Base-by-base conservation (phyloP, 1,140 invertebrate species). In the Pristionchus pacificus region DNA sequence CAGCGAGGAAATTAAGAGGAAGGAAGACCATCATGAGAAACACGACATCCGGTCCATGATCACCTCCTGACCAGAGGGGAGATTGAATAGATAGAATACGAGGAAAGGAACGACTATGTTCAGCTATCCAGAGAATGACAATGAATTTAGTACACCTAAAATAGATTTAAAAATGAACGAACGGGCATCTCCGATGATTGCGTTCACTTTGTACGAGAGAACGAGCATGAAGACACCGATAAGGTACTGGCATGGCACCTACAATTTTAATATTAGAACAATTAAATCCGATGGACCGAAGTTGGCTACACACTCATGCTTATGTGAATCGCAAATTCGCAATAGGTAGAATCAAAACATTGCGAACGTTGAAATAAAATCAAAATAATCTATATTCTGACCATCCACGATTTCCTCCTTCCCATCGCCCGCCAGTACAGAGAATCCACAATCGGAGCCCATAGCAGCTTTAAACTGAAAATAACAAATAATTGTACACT, bases 371-470 rank as follows among this genome's bases (percentile, higher is more conserved):
- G n/a, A n/a, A n/a, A n/a, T n/a, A n/a, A n/a, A n/a, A n/a, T n/a
- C n/a, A n/a, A n/a, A n/a, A n/a, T n/a, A n/a, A n/a, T n/a, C n/a
- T n/a, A n/a, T n/a, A n/a, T n/a, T n/a, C n/a, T n/a, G n/a, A n/a
- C 38, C 38, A 49, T 49, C 38, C 38, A 49, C 19, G 38, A 49
- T 19, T 49, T 49, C 38, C 38, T 86, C 49, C 95, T 86, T 1
- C 96, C 96, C 85, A 98, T 91, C 74, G 87, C 86, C 27, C 87
- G 84, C 55, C 89, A 89, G 84, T 92, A 98, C 27, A 95, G 81
- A 0, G 93, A 91, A 85, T 99, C 97, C 1, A 98, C 94, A 79
- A 98, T 89, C 1, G 96, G 96, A 2, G 96, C 97, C 97, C 96
- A 99, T 59, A 99, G 82, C 30, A 98, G 85, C 86, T 99, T 99